A percentile compares a stretch with the other conserved stretches of the same genome.
Evolutionary conservation across 2,797 vertebrate genomes (phyloP).

Genomic region (Rachycentron canadum): DNA sequence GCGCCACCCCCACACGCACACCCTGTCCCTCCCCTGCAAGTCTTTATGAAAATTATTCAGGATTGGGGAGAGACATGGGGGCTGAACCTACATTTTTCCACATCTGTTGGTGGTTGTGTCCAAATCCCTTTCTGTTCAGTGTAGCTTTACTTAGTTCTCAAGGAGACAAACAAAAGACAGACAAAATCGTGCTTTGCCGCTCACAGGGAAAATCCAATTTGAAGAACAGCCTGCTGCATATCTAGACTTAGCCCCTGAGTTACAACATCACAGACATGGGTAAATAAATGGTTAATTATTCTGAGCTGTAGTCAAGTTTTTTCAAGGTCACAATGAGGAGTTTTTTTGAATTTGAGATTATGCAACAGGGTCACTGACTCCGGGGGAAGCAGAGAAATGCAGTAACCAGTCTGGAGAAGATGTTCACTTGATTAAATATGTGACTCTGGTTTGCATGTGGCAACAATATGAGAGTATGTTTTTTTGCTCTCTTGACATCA

Average conservation of each 20-base stretch:
- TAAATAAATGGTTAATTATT: slow-evolving; percentile 47
- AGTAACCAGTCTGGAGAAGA: slow-evolving; percentile 25
- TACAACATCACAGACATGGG: slow-evolving; percentile 7
- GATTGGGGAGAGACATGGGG: not conserved
- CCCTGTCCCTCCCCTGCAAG: slow-evolving; percentile 1
- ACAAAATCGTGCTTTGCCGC: not conserved
- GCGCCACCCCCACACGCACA: not conserved
- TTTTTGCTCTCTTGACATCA: not conserved
- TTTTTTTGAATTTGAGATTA: slow-evolving; percentile 45
- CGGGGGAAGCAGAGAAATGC: slow-evolving; percentile 10
- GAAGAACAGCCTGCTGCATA: slow-evolving; percentile 3
- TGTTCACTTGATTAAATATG: slow-evolving; percentile 16
- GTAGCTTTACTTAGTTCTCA: slow-evolving; percentile 24
- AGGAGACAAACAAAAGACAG: not conserved
- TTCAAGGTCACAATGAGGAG: slow-evolving; percentile 46
- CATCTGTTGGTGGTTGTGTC: slow-evolving; percentile 60
- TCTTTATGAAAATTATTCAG: slow-evolving; percentile 63
- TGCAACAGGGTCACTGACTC: slow-evolving; percentile 57
- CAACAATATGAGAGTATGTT: slow-evolving; percentile 8
- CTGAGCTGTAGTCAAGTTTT: slow-evolving; percentile 22
- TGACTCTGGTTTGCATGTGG: slow-evolving; percentile 7
- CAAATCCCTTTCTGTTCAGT: slow-evolving; percentile 32
- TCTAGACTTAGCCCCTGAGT: slow-evolving; percentile 20
- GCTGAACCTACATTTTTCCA: slow-evolving; percentile 64
- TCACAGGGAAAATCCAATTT: not conserved